Percentiles rank a stretch among this genome's conserved stretches.
phyloP scores from a whole-genome alignment of 2,113 vertebrate genomes.

The Nyctereutes procyonoides region DNA sequence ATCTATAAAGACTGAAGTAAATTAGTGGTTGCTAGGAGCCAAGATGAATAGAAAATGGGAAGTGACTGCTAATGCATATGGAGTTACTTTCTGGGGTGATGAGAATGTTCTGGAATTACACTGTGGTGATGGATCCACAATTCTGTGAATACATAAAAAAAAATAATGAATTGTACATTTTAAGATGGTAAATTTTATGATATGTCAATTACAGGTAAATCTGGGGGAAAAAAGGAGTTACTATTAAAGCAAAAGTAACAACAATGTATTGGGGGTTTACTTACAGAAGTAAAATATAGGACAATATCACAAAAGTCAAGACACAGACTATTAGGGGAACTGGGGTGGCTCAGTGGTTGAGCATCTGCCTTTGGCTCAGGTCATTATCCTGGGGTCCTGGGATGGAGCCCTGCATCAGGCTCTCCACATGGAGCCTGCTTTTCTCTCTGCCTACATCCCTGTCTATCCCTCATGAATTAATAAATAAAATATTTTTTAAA shows the following conservation, averaged over 20 bases:
- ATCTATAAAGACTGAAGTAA: not conserved
- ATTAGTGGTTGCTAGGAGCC: not conserved
- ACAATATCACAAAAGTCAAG: not conserved
- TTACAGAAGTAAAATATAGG: not conserved
- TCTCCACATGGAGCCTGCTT: too few relatives aligned
- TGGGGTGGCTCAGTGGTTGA: too few relatives aligned
- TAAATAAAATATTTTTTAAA: too few relatives aligned
- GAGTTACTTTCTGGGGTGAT: not conserved
- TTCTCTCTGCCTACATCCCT: too few relatives aligned
- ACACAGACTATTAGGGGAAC: not conserved
- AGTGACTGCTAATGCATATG: not conserved
- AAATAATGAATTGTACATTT: not conserved
- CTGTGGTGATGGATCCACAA: not conserved
- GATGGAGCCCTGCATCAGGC: too few relatives aligned
- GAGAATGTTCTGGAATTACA: not conserved
- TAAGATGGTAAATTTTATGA: not conserved
- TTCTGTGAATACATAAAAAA: not conserved
- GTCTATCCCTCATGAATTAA: too few relatives aligned
- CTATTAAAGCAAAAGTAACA: not conserved
- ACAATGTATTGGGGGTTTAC: not conserved
- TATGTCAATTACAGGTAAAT: not conserved
- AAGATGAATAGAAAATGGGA: not conserved
- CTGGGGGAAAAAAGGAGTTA: not conserved
- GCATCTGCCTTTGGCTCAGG: too few relatives aligned
- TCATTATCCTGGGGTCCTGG: too few relatives aligned